These are phyloP conservation scores for Halictus ligatus DNA, from an alignment of 2,888 invertebrate species.

Conservation along the genomic window DNA sequence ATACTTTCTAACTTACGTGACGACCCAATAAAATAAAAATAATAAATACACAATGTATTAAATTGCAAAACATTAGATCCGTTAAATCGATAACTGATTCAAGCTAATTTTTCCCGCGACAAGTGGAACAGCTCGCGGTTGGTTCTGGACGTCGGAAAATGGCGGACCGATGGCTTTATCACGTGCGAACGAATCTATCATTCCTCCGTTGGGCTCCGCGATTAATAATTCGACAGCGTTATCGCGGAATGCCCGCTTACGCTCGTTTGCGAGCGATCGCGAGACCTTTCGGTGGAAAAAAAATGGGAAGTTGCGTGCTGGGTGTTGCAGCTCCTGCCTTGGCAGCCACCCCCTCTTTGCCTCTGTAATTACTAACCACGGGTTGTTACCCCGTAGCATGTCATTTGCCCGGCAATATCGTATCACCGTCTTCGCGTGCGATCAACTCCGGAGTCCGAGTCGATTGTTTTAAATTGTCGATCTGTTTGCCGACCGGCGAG, in stretches of 20 bases:
- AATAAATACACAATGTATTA: neutral
- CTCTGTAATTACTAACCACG: slow-evolving; percentile 81
- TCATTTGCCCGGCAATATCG: slow-evolving; percentile 81
- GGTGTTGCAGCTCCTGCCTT: slow-evolving; percentile 34
- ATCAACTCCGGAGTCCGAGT: slow-evolving; percentile 65
- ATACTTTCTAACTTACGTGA: too few species aligned
- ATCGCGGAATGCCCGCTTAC: slow-evolving; percentile 38
- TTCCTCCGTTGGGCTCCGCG: slow-evolving; percentile 8
- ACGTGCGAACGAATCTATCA: slow-evolving; percentile 33
- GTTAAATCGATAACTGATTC: neutral
- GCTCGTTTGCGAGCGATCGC: slow-evolving; percentile 42
- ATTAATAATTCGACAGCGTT: slow-evolving; percentile 57
- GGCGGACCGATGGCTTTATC: slow-evolving; percentile 12
- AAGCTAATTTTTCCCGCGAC: neutral
- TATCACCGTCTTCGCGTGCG: slow-evolving; percentile 77
- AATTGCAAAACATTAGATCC: neutral
- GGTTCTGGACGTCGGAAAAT: neutral
- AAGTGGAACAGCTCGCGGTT: neutral
- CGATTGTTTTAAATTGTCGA: slow-evolving; percentile 82
- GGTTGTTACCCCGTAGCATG: slow-evolving; percentile 83
- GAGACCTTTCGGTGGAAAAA: slow-evolving; percentile 50
- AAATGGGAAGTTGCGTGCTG: slow-evolving; percentile 73
- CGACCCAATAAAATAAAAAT: too few species aligned
- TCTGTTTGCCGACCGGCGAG: slow-evolving; percentile 41
- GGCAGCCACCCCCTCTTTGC: slow-evolving; percentile 58